Evolutionary conservation across 2,888 invertebrate species (phyloP).

Genomic region (Xestia ashworthii): DNA sequence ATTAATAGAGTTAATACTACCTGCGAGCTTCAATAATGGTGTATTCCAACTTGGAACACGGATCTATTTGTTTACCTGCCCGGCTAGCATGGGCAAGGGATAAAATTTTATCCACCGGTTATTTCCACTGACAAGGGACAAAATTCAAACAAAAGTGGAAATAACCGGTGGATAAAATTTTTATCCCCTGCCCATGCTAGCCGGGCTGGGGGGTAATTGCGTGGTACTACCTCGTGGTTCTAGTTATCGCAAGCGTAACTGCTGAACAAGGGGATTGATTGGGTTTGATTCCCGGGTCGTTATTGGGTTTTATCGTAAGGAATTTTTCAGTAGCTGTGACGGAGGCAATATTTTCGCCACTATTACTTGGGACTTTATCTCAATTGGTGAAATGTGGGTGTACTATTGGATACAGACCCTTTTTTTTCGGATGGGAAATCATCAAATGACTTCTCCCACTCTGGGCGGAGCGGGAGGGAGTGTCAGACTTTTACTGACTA

Average conservation of each 20-base stretch:
- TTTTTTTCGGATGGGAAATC: too few species aligned
- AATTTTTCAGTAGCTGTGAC: not conserved
- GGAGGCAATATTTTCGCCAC: not conserved
- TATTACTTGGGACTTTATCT: not conserved
- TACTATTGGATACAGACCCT: too few species aligned
- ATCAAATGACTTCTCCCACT: too few species aligned
- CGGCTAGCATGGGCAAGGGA: too few species aligned
- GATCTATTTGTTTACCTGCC: not conserved
- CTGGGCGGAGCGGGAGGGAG: too few species aligned
- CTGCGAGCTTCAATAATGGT: conserved; percentile 17
- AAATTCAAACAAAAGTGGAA: too few species aligned
- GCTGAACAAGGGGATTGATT: not conserved
- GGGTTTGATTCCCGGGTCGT: not conserved
- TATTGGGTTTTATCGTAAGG: not conserved
- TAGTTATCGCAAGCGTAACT: not conserved
- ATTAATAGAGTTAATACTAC: conserved; percentile 28
- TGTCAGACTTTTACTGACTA: too few species aligned
- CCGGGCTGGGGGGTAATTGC: too few species aligned
- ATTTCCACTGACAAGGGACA: too few species aligned
- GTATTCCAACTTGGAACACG: not conserved
- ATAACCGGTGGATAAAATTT: too few species aligned
- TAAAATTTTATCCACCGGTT: too few species aligned
- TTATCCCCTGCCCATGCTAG: too few species aligned
- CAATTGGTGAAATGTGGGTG: not conserved
- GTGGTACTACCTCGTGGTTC: not conserved